A percentile compares a stretch with the other conserved stretches of the same genome.
Evolutionary conservation across 2,888 invertebrate genomes (phyloP).

Genomic region (Stenurella melanura): DNA sequence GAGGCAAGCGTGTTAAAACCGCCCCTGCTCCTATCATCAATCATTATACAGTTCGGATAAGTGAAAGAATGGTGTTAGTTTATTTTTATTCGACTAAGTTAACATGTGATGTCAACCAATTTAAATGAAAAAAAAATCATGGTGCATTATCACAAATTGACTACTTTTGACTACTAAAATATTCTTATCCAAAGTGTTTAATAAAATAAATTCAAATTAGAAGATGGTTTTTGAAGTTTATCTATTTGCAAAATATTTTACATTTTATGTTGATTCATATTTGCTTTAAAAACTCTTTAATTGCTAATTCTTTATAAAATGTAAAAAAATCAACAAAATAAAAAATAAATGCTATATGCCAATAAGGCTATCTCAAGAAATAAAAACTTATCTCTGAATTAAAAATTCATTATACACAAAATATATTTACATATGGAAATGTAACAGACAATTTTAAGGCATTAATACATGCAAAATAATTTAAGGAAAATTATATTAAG

Average conservation of each 20-base stretch:
- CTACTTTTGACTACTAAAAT: no score
- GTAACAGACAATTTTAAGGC: background rate
- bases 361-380: background rate
- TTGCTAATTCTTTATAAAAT: constrained; percentile 14
- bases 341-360: background rate
- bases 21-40: no score
- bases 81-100: no score
- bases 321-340: constrained; percentile 17
- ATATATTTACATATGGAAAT: constrained; percentile 1
- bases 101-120: no score
- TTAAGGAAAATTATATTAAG: no score
- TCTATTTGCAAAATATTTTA: background rate
- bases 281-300: background rate
- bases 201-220: background rate
- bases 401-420: background rate
- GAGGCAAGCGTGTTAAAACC: no score
- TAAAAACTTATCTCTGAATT: background rate
- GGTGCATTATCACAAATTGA: no score
- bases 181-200: background rate
- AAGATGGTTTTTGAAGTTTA: background rate
- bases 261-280: background rate
- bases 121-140: no score
- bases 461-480: no score
- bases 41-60: no score
- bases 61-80: no score